These are phyloP conservation scores for Matsumurasca onukii DNA, from an alignment of 1,140 invertebrate species.

Conservation along the genomic window DNA sequence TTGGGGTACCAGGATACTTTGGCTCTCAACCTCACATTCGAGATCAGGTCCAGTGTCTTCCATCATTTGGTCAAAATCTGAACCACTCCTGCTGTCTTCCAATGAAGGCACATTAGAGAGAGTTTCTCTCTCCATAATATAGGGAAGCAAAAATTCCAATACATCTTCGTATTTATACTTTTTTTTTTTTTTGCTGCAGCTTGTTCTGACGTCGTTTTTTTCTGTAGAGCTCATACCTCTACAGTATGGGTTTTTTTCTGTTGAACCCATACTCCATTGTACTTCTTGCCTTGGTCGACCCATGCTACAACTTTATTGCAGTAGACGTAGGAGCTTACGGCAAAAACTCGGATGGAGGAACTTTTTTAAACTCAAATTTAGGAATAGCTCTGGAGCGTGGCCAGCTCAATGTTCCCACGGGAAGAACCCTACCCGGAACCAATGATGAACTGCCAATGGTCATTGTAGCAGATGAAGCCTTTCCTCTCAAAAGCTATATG, in stretches of 20 bases:
- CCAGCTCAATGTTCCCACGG: conserved; percentile 31
- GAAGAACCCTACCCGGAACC: conserved; percentile 33
- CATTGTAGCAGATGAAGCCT: conserved; percentile 48
- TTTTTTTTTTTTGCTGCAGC: conserved; percentile 19
- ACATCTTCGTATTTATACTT: not conserved
- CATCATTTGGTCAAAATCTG: not conserved
- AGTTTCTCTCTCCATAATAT: not conserved
- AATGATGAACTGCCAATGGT: conserved; percentile 37
- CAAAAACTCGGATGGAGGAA: conserved; percentile 45
- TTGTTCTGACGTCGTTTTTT: too few relatives aligned
- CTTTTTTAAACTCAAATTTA: conserved; percentile 28
- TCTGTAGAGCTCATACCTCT: too few relatives aligned
- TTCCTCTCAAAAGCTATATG: conserved; percentile 44
- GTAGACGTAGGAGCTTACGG: conserved; percentile 49
- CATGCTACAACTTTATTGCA: conserved; percentile 48
- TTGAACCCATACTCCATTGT: conserved; percentile 47
- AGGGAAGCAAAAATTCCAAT: not conserved
- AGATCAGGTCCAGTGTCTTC: not conserved
- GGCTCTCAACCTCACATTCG: not conserved
- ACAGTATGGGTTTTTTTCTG: too few relatives aligned
- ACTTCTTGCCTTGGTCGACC: conserved; percentile 49
- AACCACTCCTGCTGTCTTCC: not conserved
- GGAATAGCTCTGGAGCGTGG: conserved; percentile 33
- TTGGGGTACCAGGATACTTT: not conserved
- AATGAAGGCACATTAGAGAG: not conserved